Conservation (phyloP, 1,140 invertebrate species). For the Probaryconus sp. region DNA sequence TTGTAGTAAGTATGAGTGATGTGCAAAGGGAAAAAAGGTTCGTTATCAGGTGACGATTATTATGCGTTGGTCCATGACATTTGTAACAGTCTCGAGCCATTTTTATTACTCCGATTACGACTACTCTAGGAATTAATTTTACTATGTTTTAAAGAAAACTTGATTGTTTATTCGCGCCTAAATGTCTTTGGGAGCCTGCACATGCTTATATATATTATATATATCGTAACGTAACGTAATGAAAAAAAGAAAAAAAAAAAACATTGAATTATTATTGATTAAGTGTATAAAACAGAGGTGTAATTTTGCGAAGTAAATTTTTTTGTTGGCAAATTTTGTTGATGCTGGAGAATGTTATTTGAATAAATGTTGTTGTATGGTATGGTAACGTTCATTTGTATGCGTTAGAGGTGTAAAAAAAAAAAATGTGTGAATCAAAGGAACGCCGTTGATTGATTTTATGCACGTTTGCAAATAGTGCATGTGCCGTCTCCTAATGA, state of each 20-base stretch:
- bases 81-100: slow-evolving; percentile 63
- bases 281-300: too few species aligned
- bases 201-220: too few species aligned
- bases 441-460: slow-evolving; percentile 28
- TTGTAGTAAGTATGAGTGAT: slow-evolving; percentile 28
- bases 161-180: slow-evolving; percentile 43
- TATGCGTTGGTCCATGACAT: slow-evolving; percentile 75
- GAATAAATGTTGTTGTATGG: slow-evolving; percentile 52
- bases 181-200: slow-evolving; percentile 48
- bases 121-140: slow-evolving; percentile 58
- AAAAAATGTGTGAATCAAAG: background rate
- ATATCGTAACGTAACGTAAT: too few species aligned
- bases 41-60: slow-evolving; percentile 57
- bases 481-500: slow-evolving; percentile 50
- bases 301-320: slow-evolving; percentile 32
- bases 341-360: slow-evolving; percentile 49
- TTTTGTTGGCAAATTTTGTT: slow-evolving; percentile 56
- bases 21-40: slow-evolving; percentile 27
- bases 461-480: background rate
- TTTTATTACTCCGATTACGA: slow-evolving; percentile 52
- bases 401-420: slow-evolving; percentile 30
- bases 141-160: slow-evolving; percentile 53
- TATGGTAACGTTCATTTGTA: slow-evolving; percentile 40
- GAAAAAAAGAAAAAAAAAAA: too few species aligned
- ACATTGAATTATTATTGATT: too few species aligned